Evolutionary conservation across 2,888 invertebrate species (phyloP).

Genomic region (Orthosia incerta): DNA sequence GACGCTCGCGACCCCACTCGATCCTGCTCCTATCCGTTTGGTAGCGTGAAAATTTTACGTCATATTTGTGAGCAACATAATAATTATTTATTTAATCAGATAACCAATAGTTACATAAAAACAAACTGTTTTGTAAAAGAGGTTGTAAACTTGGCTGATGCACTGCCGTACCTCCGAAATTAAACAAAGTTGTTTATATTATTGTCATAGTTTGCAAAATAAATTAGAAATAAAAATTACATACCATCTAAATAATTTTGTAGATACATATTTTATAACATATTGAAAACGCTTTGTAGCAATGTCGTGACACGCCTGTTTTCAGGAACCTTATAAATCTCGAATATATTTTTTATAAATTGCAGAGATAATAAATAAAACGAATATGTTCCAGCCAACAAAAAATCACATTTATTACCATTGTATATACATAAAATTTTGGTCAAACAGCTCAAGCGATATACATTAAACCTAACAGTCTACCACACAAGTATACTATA

Average conservation of each 20-base stretch:
- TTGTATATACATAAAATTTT: constrained; percentile 78
- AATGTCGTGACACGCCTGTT: background rate
- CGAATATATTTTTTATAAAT: no score
- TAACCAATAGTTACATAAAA: background rate
- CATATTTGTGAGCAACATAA: constrained; percentile 40
- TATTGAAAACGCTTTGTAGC: background rate
- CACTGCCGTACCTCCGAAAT: constrained; percentile 15
- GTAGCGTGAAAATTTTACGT: constrained; percentile 79
- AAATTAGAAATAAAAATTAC: background rate
- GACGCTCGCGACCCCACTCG: constrained; percentile 82
- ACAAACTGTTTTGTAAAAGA: background rate
- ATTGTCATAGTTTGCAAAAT: background rate
- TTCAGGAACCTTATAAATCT: background rate
- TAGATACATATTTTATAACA: no score
- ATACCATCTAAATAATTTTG: background rate
- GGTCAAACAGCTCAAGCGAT: constrained; percentile 69
- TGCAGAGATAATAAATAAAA: constrained; percentile 59
- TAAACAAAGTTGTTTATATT: background rate
- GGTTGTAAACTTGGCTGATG: constrained; percentile 8
- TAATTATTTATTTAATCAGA: background rate
- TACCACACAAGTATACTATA: constrained; percentile 49
- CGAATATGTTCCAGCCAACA: constrained; percentile 57
- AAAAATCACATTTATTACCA: constrained; percentile 77
- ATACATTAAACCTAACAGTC: constrained; percentile 56
- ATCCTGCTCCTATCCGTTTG: constrained; percentile 83